Evolutionary conservation across 2,888 invertebrate species (phyloP).

Genomic region (Hartigia nigra): DNA sequence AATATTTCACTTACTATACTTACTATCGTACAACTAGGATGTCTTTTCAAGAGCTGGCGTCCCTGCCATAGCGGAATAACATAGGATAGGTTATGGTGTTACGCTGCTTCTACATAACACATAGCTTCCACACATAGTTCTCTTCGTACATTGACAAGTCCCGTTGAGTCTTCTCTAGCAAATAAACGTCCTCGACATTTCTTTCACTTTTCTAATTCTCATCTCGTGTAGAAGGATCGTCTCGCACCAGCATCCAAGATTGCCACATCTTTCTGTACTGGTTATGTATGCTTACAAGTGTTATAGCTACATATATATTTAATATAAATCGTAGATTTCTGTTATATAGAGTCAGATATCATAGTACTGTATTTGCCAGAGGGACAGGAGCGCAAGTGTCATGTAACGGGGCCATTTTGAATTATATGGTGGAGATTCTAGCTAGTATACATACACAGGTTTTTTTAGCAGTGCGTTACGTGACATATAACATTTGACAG

Average conservation of each 20-base stretch:
- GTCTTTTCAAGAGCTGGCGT: background rate
- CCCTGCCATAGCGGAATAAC: background rate
- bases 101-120: background rate
- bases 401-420: background rate
- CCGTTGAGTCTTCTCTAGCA: background rate
- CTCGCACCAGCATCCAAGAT: background rate
- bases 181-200: background rate
- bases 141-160: background rate
- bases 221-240: background rate
- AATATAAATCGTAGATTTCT: background rate
- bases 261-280: background rate
- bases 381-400: background rate
- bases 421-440: background rate
- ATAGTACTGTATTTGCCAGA: background rate
- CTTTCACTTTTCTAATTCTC: background rate
- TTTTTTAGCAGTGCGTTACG: conserved; percentile 31
- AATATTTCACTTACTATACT: background rate
- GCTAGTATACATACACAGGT: background rate
- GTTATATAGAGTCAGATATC: background rate
- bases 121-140: background rate
- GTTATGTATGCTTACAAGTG: background rate
- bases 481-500: conserved; percentile 51
- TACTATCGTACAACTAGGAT: background rate
- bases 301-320: background rate
- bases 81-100: background rate